Conservation (phyloP, 2,797 vertebrate species). For the Pipistrellus pipistrellus region DNA sequence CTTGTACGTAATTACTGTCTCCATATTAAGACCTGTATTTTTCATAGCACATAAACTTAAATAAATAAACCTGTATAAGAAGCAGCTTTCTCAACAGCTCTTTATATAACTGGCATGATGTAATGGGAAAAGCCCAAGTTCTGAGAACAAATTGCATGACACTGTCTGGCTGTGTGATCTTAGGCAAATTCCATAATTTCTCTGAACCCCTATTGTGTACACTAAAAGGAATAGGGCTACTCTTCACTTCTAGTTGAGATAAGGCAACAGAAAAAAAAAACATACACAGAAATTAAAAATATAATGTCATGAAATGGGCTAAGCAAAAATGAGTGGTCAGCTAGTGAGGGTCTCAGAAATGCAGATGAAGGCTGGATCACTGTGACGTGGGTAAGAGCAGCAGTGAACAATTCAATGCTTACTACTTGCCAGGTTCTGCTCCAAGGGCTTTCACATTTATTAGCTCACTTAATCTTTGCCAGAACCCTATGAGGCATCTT, state of each 20-base stretch:
- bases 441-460: neutral
- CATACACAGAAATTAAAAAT: neutral
- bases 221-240: neutral
- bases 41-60: neutral
- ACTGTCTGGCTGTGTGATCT: slow-evolving; percentile 9
- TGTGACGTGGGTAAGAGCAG: neutral
- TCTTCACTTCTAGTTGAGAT: neutral
- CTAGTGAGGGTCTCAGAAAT: neutral
- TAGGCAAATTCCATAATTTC: neutral
- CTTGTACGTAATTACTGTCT: neutral
- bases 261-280: slow-evolving; percentile 9
- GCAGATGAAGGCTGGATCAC: neutral
- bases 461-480: slow-evolving; percentile 9
- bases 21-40: neutral
- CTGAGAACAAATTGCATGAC: neutral
- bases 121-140: slow-evolving; percentile 26
- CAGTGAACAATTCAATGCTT: neutral
- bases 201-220: slow-evolving; percentile 38
- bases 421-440: neutral
- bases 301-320: neutral
- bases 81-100: slow-evolving; percentile 29
- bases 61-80: neutral
- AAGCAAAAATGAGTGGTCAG: neutral
- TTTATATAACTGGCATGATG: neutral
- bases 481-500: neutral